Evolutionary conservation across 2,797 vertebrate genomes (phyloP).

Genomic region (Xyrichtys novacula): DNA sequence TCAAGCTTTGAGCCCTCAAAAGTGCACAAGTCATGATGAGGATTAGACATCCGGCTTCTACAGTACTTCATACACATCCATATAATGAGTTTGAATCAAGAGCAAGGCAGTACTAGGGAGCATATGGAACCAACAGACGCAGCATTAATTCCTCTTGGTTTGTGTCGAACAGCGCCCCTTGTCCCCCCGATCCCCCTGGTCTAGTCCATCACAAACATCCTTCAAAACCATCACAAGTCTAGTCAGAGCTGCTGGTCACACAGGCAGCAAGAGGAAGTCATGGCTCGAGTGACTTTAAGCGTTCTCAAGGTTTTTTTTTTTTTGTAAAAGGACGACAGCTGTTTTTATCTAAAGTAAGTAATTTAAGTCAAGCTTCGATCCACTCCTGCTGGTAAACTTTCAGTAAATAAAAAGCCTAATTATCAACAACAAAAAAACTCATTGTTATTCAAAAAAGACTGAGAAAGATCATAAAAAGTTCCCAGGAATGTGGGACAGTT

Average conservation of each 20-base stretch:
- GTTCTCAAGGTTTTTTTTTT: neutral
- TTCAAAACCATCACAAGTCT: constrained; percentile 29
- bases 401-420: neutral
- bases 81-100: constrained; percentile 86
- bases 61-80: constrained; percentile 67
- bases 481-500: constrained; percentile 14
- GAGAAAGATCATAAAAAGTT: constrained; percentile 17
- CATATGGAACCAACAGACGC: constrained; percentile 86
- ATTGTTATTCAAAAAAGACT: neutral
- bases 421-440: neutral
- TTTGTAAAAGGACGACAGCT: neutral
- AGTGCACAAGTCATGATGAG: constrained; percentile 78
- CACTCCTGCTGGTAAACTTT: constrained; percentile 2
- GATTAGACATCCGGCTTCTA: constrained; percentile 69
- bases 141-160: constrained; percentile 79
- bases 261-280: constrained; percentile 9
- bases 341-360: neutral
- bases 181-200: constrained; percentile 54
- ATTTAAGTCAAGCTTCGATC: neutral
- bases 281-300: neutral
- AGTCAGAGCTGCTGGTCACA: neutral
- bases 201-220: constrained; percentile 47
- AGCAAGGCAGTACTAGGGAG: constrained; percentile 72
- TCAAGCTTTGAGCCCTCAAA: constrained; percentile 69
- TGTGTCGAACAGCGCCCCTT: constrained; percentile 70